Base-by-base conservation (phyloP, 1,140 invertebrate genomes). In the Microplitis demolitor region DNA sequence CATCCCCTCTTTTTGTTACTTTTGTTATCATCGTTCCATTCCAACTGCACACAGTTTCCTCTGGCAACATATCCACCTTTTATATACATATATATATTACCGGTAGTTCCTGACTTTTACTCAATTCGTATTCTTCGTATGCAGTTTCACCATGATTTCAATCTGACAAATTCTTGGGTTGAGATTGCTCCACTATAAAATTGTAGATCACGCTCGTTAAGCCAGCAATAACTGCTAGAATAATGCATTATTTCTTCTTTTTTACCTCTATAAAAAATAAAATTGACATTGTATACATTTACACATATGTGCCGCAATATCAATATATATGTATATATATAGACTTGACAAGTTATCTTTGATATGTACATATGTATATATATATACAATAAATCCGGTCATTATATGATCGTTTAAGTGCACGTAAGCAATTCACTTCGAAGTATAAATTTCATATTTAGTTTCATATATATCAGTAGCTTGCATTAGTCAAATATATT, bases 131-230 rank as follows among this genome's bases (percentile, higher is more conserved):
- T 78, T 79, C 78, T 76, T 68, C 54, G 71, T 63, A 61, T 74
- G 71, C 71, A 71, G 63, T 50, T 24, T 60, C 67, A 35, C 16
- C 54, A 53, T 67, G 64, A 76, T 73, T 77, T 66, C 78, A 77
- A 76, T 67, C 74, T 77, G 71, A 80, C 79, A 79, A 81, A 80
- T 81, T 80, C 76, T 67, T 64, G 16, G 14, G 35, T 37, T 35
- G 68, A 66, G 78, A 80, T 80, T 73, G 78, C 33, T 54, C 37
- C 62, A 76, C 74, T 79, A 76, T 72, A 71, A 75, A 80, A 79
- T 80, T 77, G 79, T 72, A 11, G 73, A 69, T 67, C 71, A 71
- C 50, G 69, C 56, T 79, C 74, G 71, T 74, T 76, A 75, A 56
- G 58, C 54, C 64, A 60, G 54, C 24, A 13, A 14, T 63, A 63